Percentiles rank a stretch among this genome's conserved stretches.
phyloP scores from a whole-genome alignment of 2,888 invertebrate species.

The Tortrix viridana region DNA sequence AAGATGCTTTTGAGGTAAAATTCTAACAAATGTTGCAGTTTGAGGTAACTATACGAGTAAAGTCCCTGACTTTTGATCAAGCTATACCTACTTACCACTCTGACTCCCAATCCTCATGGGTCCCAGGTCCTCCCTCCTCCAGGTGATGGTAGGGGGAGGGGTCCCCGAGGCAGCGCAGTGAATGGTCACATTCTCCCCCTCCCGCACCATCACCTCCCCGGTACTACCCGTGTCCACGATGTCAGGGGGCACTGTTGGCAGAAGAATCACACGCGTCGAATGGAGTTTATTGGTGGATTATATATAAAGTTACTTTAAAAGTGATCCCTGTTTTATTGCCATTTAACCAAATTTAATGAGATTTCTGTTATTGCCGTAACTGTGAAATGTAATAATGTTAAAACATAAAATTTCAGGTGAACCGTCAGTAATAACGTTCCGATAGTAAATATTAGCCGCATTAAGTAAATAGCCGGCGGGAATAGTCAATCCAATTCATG shows the following conservation, averaged over 20 bases:
- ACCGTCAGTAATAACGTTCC: conserved; percentile 2
- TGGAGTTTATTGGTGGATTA: too few relatives aligned
- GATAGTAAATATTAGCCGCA: conserved; percentile 1
- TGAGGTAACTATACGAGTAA: too few relatives aligned
- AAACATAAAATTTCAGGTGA: too few relatives aligned
- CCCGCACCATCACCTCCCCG: conserved; percentile 89
- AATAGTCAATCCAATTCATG: neutral
- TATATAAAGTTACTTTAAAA: too few relatives aligned
- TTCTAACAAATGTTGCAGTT: too few relatives aligned
- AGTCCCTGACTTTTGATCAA: neutral
- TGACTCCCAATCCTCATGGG: conserved; percentile 68
- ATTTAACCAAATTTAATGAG: too few relatives aligned
- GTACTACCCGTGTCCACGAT: conserved; percentile 89
- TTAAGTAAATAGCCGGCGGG: conserved; percentile 7
- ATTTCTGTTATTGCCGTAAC: too few relatives aligned
- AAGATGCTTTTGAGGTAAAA: neutral
- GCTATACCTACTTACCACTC: conserved; percentile 53
- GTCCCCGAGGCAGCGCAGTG: conserved; percentile 91
- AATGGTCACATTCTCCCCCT: conserved; percentile 91
- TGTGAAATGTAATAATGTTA: too few relatives aligned
- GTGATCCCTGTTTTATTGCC: too few relatives aligned
- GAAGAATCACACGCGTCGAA: neutral
- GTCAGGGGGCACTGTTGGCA: conserved; percentile 87
- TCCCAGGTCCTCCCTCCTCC: conserved; percentile 89
- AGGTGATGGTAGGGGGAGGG: conserved; percentile 90